Evolutionary conservation across 2,888 invertebrate species (phyloP), one percentile per base, ranked within the genome.

Genomic region (Lasioglossum lativentre): DNA sequence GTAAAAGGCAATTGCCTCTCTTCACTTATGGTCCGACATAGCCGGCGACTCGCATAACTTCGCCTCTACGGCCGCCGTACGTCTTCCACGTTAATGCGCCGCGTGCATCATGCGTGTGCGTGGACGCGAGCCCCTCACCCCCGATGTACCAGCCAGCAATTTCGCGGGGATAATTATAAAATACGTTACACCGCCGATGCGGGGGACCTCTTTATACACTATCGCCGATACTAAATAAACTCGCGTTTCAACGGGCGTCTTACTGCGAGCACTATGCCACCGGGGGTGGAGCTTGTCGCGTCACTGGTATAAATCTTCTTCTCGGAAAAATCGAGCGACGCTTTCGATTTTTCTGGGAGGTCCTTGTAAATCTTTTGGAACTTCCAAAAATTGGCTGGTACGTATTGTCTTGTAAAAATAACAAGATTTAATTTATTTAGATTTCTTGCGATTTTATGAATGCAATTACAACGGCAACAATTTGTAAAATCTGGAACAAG

Each of bases 1-100:
- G 93, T 93, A 94, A 94, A 94, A 94, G 94, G 94, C 94, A 93
- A 94, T 94, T 93, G 94, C 89, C 91, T 92, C 88, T 93, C 91
- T 90, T 89, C 94, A 86, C 92, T 94, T 94, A 94, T 94, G 94
- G 94, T 85, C 91, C 93, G 93, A 89, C 92, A 90, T 91, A 91
- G 86, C 86, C 88, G 88, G 89, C 90, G 91, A 91, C 90, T 91
- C 89, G 90, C 91, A 92, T 92, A 91, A 92, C 92, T 92, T 88
- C 81, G 90, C 82, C 78, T 80, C 80, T 85, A 86, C 89, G 86
- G 80, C 10, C 77, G 85, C 82, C 80, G 78, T 78, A 86, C 90
- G 86, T 87, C 90, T 84, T 87, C 82, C 80, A 85, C 83, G 75
- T 90, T 88, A 90, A 80, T 79, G 84, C 77, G 59, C 78, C 79